These are phyloP conservation scores for Bombus picipes DNA, from an alignment of 1,140 invertebrate genomes.

Conservation along the genomic window DNA sequence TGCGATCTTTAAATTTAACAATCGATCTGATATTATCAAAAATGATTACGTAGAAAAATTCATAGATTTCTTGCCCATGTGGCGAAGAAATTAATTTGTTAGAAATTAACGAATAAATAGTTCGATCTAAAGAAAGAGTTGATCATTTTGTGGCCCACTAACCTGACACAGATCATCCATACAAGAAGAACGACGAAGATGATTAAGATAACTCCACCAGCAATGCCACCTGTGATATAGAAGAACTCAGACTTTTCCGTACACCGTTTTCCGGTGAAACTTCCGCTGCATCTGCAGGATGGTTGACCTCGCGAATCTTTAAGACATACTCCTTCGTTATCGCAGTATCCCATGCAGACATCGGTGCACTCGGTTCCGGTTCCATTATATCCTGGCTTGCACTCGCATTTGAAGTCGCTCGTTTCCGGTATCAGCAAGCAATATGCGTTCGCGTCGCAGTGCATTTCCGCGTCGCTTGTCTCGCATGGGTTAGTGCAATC, in stretches of 20 bases:
- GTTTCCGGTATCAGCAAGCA: slow-evolving; percentile 93
- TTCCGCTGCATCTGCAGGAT: slow-evolving; percentile 93
- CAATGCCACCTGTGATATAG: slow-evolving; percentile 96
- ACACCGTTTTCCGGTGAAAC: slow-evolving; percentile 95
- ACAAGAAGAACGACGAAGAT: slow-evolving; percentile 96
- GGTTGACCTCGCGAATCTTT: slow-evolving; percentile 93
- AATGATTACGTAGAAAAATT: no score
- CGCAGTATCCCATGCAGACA: slow-evolving; percentile 93
- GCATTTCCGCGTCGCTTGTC: slow-evolving; percentile 91
- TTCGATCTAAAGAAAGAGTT: background rate
- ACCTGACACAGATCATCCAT: slow-evolving; percentile 98
- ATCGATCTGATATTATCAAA: no score
- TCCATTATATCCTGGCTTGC: slow-evolving; percentile 96
- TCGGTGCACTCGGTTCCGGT: slow-evolving; percentile 92
- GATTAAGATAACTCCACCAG: slow-evolving; percentile 94
- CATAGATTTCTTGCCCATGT: no score
- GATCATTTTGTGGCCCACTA: background rate
- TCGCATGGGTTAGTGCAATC: slow-evolving; percentile 96
- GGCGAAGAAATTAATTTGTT: no score
- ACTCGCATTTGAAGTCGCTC: slow-evolving; percentile 95
- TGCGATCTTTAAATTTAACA: no score
- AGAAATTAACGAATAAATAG: no score
- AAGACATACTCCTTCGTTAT: slow-evolving; percentile 95
- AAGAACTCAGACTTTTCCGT: slow-evolving; percentile 96
- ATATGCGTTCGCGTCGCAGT: slow-evolving; percentile 94